Evolutionary conservation across 2,797 vertebrate genomes (phyloP).

Genomic region (Astyanax mexicanus): DNA sequence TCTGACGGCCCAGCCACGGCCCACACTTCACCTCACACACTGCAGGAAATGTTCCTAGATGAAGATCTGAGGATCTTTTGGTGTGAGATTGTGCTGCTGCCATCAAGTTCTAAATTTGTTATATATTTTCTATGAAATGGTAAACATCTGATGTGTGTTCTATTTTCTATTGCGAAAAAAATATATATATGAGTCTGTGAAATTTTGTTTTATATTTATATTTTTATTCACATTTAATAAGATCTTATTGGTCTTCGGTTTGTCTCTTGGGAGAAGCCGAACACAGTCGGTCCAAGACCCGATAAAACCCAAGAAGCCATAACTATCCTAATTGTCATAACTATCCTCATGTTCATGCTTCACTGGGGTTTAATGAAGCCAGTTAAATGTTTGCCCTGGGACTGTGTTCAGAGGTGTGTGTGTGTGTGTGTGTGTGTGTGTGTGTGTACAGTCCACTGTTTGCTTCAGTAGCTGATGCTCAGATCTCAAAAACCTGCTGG

Average conservation of each 20-base stretch:
- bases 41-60: neutral
- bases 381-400: conserved; percentile 50
- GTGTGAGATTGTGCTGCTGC: no score
- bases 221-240: no score
- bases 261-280: conserved; percentile 1
- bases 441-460: conserved; percentile 5
- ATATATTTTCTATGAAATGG: no score
- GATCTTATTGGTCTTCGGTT: neutral
- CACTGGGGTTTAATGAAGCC: conserved; percentile 61
- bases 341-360: conserved; percentile 53
- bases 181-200: no score
- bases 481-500: neutral
- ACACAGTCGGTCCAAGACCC: conserved; percentile 47
- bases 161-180: no score
- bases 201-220: no score
- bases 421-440: conserved; percentile 37
- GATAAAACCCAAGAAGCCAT: conserved; percentile 55
- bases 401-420: conserved; percentile 26
- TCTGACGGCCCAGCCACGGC: conserved; percentile 35
- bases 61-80: neutral
- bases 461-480: neutral
- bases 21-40: neutral
- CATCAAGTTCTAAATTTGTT: no score
- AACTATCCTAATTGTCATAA: conserved; percentile 57
- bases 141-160: no score